Evolutionary conservation across 2,888 invertebrate genomes (phyloP).

Genomic region (Panopea generosa): DNA sequence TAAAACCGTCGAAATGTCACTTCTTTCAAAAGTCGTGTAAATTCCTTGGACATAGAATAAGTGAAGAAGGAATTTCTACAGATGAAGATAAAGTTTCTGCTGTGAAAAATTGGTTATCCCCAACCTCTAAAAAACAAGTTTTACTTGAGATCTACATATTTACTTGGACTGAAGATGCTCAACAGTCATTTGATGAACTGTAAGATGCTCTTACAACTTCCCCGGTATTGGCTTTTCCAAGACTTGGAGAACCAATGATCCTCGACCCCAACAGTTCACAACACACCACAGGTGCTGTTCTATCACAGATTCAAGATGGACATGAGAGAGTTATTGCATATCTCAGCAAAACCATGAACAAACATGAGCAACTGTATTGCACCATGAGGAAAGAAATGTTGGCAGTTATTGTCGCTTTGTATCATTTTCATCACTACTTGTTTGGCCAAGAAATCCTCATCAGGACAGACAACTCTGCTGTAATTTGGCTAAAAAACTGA

Average conservation of each 20-base stretch:
- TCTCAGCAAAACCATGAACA: too few relatives aligned
- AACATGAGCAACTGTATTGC: conserved; percentile 10
- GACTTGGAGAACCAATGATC: not conserved
- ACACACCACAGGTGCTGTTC: conserved; percentile 9
- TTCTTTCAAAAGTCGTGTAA: conserved; percentile 37
- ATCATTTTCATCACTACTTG: too few relatives aligned
- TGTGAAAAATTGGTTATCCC: conserved; percentile 43
- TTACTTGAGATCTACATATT: too few relatives aligned
- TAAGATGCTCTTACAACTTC: not conserved
- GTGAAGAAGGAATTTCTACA: conserved; percentile 43
- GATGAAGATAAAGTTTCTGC: conserved; percentile 47
- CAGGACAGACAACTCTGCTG: conserved; percentile 14
- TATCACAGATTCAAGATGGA: conserved; percentile 7
- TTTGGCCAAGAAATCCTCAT: not conserved
- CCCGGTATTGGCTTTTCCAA: conserved; percentile 16
- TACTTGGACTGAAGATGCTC: not conserved
- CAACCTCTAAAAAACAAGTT: conserved; percentile 24
- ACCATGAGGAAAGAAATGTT: conserved; percentile 10
- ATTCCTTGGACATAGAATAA: conserved; percentile 53
- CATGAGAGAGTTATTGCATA: not conserved
- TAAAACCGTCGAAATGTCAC: conserved; percentile 55
- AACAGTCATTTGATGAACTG: not conserved
- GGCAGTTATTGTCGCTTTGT: not conserved
- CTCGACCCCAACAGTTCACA: conserved; percentile 16
- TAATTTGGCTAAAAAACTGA: not conserved